These are phyloP conservation scores for Phorcus lineatus DNA, from an alignment of 2,888 invertebrate species.

Conservation along the genomic window DNA sequence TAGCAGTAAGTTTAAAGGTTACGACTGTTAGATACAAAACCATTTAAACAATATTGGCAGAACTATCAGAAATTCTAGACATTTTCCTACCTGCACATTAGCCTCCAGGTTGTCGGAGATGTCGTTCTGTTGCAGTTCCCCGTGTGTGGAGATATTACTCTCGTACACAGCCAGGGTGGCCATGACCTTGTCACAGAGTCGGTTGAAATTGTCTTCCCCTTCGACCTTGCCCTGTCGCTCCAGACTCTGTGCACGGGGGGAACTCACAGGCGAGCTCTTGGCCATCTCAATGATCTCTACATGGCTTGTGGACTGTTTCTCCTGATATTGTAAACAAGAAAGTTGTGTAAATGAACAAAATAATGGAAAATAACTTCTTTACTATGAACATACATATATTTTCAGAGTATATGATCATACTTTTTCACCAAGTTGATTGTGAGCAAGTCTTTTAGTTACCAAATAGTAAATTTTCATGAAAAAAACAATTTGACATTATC, in stretches of 20 bases:
- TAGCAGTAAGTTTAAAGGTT: not conserved
- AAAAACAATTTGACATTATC: too few species aligned
- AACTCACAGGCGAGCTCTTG: conserved; percentile 34
- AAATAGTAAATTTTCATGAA: too few species aligned
- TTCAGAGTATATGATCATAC: too few species aligned
- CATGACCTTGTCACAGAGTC: conserved; percentile 52
- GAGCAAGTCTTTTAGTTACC: too few species aligned
- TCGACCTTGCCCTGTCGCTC: conserved; percentile 37
- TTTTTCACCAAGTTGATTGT: too few species aligned
- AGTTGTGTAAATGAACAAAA: too few species aligned
- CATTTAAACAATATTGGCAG: not conserved
- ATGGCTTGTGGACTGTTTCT: conserved; percentile 35
- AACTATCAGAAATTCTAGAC: not conserved
- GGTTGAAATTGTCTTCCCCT: conserved; percentile 42
- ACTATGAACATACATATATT: too few species aligned
- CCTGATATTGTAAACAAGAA: conserved; percentile 21
- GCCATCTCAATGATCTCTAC: conserved; percentile 6
- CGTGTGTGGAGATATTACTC: conserved; percentile 56
- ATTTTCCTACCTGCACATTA: conserved; percentile 55
- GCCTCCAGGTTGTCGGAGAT: conserved; percentile 59
- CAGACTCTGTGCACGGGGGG: not conserved
- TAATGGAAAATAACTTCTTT: too few species aligned
- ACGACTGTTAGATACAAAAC: not conserved
- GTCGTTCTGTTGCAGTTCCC: conserved; percentile 54
- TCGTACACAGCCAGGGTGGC: conserved; percentile 58